These are phyloP conservation scores for Pedionomus torquatus DNA, from an alignment of 2,113 vertebrate genomes.

Conservation along the genomic window DNA sequence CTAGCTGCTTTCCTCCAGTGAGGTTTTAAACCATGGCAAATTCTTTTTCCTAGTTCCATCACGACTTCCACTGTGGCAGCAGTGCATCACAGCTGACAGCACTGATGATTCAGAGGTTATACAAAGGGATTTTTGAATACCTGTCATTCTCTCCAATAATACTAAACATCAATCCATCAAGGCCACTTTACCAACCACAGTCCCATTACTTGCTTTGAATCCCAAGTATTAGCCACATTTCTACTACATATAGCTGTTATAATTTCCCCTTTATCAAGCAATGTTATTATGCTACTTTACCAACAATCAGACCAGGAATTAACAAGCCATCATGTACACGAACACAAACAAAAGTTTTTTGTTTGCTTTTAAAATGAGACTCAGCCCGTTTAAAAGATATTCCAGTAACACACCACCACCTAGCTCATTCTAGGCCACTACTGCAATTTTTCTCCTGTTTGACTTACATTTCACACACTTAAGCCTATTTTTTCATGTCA, in stretches of 20 bases:
- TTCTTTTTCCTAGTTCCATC: background rate
- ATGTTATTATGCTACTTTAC: background rate
- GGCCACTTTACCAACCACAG: background rate
- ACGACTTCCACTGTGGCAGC: background rate
- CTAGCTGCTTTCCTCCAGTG: background rate
- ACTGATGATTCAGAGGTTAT: background rate
- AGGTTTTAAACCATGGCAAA: background rate
- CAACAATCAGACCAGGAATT: too few relatives aligned
- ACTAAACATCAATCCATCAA: background rate
- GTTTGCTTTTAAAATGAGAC: background rate
- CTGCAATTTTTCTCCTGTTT: background rate
- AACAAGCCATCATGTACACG: background rate
- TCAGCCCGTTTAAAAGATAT: background rate
- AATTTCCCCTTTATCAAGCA: background rate
- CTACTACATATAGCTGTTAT: background rate
- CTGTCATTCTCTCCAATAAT: background rate
- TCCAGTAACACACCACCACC: background rate
- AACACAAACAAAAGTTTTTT: background rate
- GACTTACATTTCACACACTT: background rate
- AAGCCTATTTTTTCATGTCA: background rate
- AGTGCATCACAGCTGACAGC: background rate
- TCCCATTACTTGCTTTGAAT: background rate
- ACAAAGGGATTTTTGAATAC: background rate
- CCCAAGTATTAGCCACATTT: background rate
- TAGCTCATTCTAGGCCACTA: background rate